Evolutionary conservation across 2,113 vertebrate species (phyloP).

Genomic region (Cettia cetti): DNA sequence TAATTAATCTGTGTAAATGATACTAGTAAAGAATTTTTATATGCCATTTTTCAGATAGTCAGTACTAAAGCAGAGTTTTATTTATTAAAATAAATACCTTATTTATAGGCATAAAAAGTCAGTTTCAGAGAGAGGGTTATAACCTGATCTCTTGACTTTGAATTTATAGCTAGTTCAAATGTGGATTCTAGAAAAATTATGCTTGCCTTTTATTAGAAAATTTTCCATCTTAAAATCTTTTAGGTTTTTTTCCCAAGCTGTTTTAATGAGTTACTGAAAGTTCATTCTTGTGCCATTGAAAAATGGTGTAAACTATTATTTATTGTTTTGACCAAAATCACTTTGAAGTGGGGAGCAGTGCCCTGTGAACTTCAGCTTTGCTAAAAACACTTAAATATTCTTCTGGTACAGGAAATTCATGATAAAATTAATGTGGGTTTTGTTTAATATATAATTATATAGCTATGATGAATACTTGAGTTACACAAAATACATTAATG

Average conservation of each 20-base stretch:
- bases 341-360: neutral
- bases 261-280: neutral
- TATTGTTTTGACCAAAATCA: neutral
- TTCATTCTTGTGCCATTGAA: neutral
- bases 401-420: neutral
- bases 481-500: slow-evolving; percentile 45
- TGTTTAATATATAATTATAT: slow-evolving; percentile 32
- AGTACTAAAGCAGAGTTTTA: neutral
- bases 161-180: neutral
- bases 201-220: neutral
- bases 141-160: neutral
- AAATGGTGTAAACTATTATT: neutral
- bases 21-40: neutral
- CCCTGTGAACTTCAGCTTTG: neutral
- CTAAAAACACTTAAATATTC: neutral
- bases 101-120: neutral
- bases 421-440: neutral
- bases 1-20: neutral
- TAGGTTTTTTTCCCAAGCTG: neutral
- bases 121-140: neutral
- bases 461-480: neutral
- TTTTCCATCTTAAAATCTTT: neutral
- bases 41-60: neutral
- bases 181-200: neutral
- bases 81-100: neutral